Evolutionary conservation across 2,797 vertebrate genomes (phyloP), one percentile per base, ranked within the genome.

Genomic region (Champsocephalus esox): DNA sequence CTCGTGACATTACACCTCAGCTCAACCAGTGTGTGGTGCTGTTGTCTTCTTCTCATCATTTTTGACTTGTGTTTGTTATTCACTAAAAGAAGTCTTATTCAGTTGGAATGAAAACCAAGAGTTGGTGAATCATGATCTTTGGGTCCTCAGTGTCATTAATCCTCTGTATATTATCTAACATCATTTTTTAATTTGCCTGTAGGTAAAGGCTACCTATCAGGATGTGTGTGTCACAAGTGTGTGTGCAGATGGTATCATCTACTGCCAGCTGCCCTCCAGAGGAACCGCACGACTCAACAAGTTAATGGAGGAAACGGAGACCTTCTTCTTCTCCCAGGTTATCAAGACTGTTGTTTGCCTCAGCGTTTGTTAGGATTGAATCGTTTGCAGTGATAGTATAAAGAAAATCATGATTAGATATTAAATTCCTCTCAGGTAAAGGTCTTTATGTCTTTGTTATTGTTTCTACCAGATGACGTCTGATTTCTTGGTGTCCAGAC

Each of bases 211-310:
- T 3, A 85, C 91, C 5, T 97, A 96, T 81, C 90, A 89, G 19
- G 93, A 96, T 0, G 95, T 98, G 60, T 92, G 76, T 78, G 96
- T 99, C 84, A 97, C 97, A 61, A 96, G 95, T 55, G 96, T 99
- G 75, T 95, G 92, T 78, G 94, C 96, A 24, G 96, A 99, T 1
- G 97, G 97, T 74, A 96, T 93, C 12, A 88, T 99, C 9, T 96
- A 94, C 89, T 99, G 97, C 85, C 97, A 97, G 85, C 91, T 99
- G 58, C 97, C 96, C 4, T 98, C 94, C 46, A 95, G 96, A 88
- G 97, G 97, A 71, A 92, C 93, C 17, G 88, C 91, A 51, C 96
- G 94, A 81, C 96, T 99, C 41, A 84, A 45, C 9, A 95, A 95
- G 76, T 76, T 96, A 32, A 79, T 98, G 77, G 94, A 96, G 63